These are phyloP conservation scores for Holacanthella duospinosa DNA, from an alignment of 2,888 invertebrate species.

Conservation along the genomic window DNA sequence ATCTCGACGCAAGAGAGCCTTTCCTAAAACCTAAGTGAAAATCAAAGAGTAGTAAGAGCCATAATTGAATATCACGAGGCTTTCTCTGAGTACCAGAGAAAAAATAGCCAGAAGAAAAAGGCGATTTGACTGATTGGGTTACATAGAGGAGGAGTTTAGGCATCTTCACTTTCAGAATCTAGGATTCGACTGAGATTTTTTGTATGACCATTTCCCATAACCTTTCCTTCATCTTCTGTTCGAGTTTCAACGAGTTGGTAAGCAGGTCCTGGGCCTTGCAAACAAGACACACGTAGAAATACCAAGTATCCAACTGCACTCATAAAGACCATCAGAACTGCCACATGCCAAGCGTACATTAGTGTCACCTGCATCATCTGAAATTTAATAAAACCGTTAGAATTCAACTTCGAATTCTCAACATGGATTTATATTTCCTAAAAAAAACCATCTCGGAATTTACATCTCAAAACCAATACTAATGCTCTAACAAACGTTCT, in stretches of 20 bases:
- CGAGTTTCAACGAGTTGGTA: constrained; percentile 36
- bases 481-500: too few species aligned
- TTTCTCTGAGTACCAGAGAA: neutral
- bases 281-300: constrained; percentile 29
- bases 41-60: neutral
- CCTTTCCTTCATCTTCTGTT: constrained; percentile 20
- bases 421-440: too few species aligned
- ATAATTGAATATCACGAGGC: neutral
- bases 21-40: neutral
- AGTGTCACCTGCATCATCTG: constrained; percentile 45
- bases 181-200: constrained; percentile 23
- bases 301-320: constrained; percentile 27
- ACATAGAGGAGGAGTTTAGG: too few species aligned
- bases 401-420: too few species aligned
- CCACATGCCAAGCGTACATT: constrained; percentile 39
- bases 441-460: too few species aligned
- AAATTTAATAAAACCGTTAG: constrained; percentile 17
- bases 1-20: neutral
- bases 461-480: too few species aligned
- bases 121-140: too few species aligned
- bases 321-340: constrained; percentile 26
- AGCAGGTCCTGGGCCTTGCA: constrained; percentile 23
- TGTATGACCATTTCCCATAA: constrained; percentile 16
- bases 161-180: constrained; percentile 36
- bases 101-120: neutral